Conservation (phyloP, 1,140 invertebrate genomes). For the Brachionus calyciflorus region DNA sequence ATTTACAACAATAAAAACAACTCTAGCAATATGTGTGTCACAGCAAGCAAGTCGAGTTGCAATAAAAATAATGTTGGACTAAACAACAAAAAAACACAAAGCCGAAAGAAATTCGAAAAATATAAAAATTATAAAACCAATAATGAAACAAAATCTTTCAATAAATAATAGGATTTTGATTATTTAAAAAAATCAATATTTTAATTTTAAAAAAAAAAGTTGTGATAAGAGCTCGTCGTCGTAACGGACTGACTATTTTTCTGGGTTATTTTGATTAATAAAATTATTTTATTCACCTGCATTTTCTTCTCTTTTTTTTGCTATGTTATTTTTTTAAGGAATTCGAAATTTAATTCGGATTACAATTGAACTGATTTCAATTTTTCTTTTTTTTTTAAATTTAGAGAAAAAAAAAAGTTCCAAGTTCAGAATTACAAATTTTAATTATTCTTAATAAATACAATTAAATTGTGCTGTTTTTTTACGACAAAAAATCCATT, state of each 20-base stretch:
- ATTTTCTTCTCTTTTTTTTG: not conserved
- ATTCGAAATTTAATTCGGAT: slow-evolving; percentile 5
- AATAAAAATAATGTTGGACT: too few species aligned
- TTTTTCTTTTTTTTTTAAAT: not conserved
- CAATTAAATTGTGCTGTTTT: not conserved
- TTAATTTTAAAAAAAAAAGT: slow-evolving; percentile 21
- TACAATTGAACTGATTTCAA: not conserved
- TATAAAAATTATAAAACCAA: not conserved
- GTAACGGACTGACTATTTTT: slow-evolving; percentile 10
- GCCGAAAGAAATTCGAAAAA: too few species aligned
- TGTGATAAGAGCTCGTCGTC: slow-evolving; percentile 21
- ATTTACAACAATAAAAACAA: not conserved
- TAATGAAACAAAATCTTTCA: not conserved
- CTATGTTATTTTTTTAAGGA: too few species aligned
- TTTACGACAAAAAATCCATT: slow-evolving; percentile 10
- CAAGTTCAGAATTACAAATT: slow-evolving; percentile 42
- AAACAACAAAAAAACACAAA: too few species aligned
- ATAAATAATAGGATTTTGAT: not conserved
- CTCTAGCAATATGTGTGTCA: too few species aligned
- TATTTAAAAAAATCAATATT: slow-evolving; percentile 36
- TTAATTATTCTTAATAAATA: slow-evolving; percentile 1
- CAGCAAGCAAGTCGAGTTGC: not conserved
- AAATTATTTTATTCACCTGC: slow-evolving; percentile 30
- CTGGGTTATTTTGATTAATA: slow-evolving; percentile 24
- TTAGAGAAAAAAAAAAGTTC: not conserved